Evolutionary conservation across 2,113 vertebrate species (phyloP), one percentile per base, ranked within the genome.

Genomic region (Crotalus viridis): DNA sequence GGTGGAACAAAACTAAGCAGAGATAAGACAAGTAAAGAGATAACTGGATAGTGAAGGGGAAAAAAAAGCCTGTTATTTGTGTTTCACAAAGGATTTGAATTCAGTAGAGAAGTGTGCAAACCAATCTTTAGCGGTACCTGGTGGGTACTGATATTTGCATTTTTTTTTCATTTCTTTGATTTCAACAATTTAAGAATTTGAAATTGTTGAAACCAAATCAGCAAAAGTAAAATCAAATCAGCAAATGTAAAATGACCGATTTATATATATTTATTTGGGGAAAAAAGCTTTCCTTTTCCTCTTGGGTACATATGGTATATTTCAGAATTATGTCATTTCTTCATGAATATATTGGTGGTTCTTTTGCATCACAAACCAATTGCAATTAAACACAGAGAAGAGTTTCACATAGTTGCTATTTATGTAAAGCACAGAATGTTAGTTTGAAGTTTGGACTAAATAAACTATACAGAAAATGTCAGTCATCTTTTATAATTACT

Each of bases 311-410:
- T 39, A 19, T 9, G 6, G 33, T 39, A 81, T 89, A 94, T 93
- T 88, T 95, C 94, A 87, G 94, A 56, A 94, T 46, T 92, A 88
- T 95, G 91, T 92, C 92, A 17, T 95, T 96, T 96, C 94, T 95
- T 94, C 91, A 95, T 93, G 92, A 95, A 91, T 95, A 94, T 1
- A 0, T 56, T 59, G 88, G 87, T 81, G 88, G 21, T 92, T 91
- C 26, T 3, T 90, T 88, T 93, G 85, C 87, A 81, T 85, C 92
- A 93, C 15, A 90, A 55, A 9, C 89, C 43, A 1, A 61, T 85
- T 81, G 0, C 0, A 6, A 90, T 88, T 93, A 52, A 90, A 61
- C 7, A 59, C 13, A 88, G 13, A 51, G 15, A 33, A 33, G 69
- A 26, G 56, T 88, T n/a, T 92, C 24, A 88, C 13, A 81, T 74